Percentiles rank a stretch among this genome's conserved stretches.
These are phyloP conservation scores for Meleagris gallopavo DNA, from an alignment of 2,113 vertebrate species.

Conservation along the genomic window DNA sequence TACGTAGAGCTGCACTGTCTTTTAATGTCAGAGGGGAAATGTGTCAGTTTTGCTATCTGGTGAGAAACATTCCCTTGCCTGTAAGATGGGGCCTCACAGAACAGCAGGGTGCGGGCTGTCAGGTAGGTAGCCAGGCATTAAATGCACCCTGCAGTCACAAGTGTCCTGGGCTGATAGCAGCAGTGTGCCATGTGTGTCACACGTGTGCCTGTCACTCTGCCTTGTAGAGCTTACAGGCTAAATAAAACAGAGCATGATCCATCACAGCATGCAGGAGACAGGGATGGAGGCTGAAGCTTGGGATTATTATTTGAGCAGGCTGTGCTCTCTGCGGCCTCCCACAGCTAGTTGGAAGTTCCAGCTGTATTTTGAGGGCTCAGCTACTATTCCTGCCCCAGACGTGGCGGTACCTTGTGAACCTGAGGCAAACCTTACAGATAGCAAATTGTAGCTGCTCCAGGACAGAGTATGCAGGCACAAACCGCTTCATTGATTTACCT, in stretches of 20 bases:
- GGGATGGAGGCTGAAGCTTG: background rate
- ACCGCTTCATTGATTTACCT: background rate
- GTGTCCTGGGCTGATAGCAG: fast-evolving
- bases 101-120: background rate
- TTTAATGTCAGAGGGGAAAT: background rate
- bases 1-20: background rate
- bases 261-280: background rate
- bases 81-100: background rate
- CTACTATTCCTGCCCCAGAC: background rate
- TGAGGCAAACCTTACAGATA: background rate
- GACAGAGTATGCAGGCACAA: background rate
- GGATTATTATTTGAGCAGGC: background rate
- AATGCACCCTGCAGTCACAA: background rate
- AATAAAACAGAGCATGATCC: background rate
- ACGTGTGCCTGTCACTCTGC: background rate
- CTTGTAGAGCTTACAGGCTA: background rate
- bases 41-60: background rate
- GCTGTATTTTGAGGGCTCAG: background rate
- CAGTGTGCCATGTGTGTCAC: background rate
- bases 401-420: background rate
- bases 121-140: background rate
- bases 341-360: background rate
- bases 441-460: background rate
- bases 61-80: background rate
- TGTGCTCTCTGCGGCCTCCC: background rate